Evolutionary conservation across 2,888 invertebrate species (phyloP).

Genomic region (Harpalus rufipes): DNA sequence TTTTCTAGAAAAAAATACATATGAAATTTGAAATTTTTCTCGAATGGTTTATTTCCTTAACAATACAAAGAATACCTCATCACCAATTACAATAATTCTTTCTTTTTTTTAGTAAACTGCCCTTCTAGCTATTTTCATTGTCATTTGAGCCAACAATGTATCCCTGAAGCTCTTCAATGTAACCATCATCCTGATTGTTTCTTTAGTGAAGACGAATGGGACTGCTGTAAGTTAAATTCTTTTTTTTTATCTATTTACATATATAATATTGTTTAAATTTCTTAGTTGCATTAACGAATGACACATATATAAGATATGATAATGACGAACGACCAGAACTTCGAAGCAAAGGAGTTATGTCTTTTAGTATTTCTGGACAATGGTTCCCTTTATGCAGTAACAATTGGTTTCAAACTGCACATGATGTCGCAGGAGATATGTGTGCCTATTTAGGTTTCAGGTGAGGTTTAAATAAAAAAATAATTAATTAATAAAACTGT

Average conservation of each 20-base stretch:
- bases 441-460: constrained; percentile 86
- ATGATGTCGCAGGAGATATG: constrained; percentile 80
- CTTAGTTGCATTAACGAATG: constrained; percentile 85
- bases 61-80: background rate
- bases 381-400: constrained; percentile 85
- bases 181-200: constrained; percentile 83
- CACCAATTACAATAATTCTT: background rate
- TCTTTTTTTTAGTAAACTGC: constrained; percentile 79
- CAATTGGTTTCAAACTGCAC: constrained; percentile 76
- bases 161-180: constrained; percentile 82
- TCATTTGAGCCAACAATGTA: constrained; percentile 82
- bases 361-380: constrained; percentile 80
- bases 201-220: constrained; percentile 86
- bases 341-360: constrained; percentile 82
- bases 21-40: no score
- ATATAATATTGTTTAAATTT: background rate
- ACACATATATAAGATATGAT: constrained; percentile 81
- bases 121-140: constrained; percentile 82
- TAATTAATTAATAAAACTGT: no score
- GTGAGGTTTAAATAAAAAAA: constrained; percentile 73
- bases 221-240: constrained; percentile 84
- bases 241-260: background rate
- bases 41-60: no score
- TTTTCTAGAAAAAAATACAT: no score
- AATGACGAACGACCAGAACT: constrained; percentile 81